Percentiles rank a stretch among this genome's conserved stretches.
phyloP scores from a whole-genome alignment of 2,797 vertebrate genomes.

The Epinephelus awoara region DNA sequence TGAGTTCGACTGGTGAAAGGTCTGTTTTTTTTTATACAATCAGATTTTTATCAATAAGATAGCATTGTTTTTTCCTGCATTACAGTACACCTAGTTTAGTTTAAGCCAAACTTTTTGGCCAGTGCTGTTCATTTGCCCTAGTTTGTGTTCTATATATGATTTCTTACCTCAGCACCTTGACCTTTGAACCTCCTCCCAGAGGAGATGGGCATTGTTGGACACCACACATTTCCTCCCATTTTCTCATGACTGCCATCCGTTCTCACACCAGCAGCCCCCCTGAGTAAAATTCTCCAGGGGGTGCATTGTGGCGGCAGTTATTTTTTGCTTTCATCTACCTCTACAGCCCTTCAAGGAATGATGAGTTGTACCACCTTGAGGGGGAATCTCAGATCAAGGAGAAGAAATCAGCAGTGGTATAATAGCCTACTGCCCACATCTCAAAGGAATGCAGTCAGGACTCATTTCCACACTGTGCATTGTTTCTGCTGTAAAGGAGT shows the following conservation, averaged over 20 bases:
- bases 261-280: slow-evolving; percentile 65
- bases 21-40: too few relatives aligned
- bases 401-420: not conserved
- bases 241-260: slow-evolving; percentile 67
- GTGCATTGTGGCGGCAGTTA: slow-evolving; percentile 42
- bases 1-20: too few relatives aligned
- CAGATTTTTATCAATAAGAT: too few relatives aligned
- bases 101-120: too few relatives aligned
- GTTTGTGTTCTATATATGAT: slow-evolving; percentile 24
- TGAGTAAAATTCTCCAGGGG: slow-evolving; percentile 47
- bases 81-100: too few relatives aligned
- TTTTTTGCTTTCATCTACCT: slow-evolving; percentile 10
- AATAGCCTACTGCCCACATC: not conserved
- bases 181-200: slow-evolving; percentile 49
- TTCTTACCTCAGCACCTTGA: slow-evolving; percentile 56
- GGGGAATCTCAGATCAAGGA: not conserved
- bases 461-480: slow-evolving; percentile 25
- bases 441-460: slow-evolving; percentile 5
- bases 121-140: not conserved
- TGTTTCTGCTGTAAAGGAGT: slow-evolving; percentile 36
- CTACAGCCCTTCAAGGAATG: not conserved
- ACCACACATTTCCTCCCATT: slow-evolving; percentile 73
- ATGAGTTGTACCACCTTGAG: not conserved
- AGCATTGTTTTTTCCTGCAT: too few relatives aligned
- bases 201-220: slow-evolving; percentile 66